These are phyloP conservation scores for Trichopria drosophilae DNA, from an alignment of 2,888 invertebrate genomes.

Conservation along the genomic window DNA sequence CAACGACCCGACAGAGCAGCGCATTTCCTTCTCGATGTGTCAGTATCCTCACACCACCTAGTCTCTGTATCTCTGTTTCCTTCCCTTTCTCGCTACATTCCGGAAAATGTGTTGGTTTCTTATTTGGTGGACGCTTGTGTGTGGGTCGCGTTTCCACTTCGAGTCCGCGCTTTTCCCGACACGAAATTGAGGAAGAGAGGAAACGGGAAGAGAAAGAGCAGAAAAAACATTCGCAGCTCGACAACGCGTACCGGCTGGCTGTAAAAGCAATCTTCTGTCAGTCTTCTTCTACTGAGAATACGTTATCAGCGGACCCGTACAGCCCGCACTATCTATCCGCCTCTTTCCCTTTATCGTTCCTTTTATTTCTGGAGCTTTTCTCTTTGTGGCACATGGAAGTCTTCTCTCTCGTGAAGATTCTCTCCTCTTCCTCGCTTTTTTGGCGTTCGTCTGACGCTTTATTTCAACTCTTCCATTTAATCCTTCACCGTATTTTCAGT, in stretches of 20 bases:
- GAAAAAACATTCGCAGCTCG: constrained; percentile 43
- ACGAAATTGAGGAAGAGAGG: constrained; percentile 35
- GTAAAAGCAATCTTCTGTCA: constrained; percentile 54
- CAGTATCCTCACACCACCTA: constrained; percentile 28
- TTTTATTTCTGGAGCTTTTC: no score
- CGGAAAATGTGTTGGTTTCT: no score
- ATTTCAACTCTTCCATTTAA: no score
- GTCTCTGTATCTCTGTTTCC: constrained; percentile 10
- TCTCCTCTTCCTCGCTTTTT: constrained; percentile 19
- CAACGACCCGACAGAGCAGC: constrained; percentile 24
- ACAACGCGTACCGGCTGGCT: constrained; percentile 39
- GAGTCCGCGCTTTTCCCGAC: constrained; percentile 38
- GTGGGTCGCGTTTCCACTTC: constrained; percentile 28
- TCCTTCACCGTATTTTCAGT: no score
- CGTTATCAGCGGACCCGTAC: constrained; percentile 46
- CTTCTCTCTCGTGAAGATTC: constrained; percentile 23
- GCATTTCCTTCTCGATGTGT: constrained; percentile 35
- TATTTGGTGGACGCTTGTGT: constrained; percentile 34
- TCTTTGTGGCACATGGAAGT: no score
- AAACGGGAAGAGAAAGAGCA: constrained; percentile 24
- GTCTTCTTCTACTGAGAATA: constrained; percentile 50
- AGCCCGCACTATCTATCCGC: constrained; percentile 23
- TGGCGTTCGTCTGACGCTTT: no score
- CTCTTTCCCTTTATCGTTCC: constrained; percentile 28
- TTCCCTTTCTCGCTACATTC: constrained; percentile 25